Percentiles rank a stretch among this genome's conserved stretches.
Conservation (phyloP, 1,140 invertebrate species). For the Drosophila serrata region DNA sequence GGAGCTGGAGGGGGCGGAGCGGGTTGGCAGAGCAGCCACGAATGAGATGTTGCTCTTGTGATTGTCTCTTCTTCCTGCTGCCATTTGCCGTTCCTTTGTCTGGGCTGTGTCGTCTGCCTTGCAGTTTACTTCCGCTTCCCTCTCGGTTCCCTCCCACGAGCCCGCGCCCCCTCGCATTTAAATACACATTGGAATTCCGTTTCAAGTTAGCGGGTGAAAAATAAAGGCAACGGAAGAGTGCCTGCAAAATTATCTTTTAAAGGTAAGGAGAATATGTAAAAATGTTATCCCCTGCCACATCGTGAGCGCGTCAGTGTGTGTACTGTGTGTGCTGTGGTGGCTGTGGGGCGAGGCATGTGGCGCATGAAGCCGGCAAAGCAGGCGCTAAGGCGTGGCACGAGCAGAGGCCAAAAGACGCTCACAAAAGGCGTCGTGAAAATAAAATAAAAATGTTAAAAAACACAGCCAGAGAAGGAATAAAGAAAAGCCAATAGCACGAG, state of each 20-base stretch:
- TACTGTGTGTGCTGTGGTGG: no score
- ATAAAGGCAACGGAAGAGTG: slow-evolving; percentile 64
- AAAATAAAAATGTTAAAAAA: slow-evolving; percentile 79
- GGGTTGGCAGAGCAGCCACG: slow-evolving; percentile 22
- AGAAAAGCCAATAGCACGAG: slow-evolving; percentile 30
- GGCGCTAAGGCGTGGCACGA: slow-evolving; percentile 48
- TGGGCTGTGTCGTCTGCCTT: slow-evolving; percentile 46
- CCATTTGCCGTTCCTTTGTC: slow-evolving; percentile 70
- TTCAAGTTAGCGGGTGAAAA: slow-evolving; percentile 75
- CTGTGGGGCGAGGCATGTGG: slow-evolving; percentile 31
- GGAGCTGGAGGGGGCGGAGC: not conserved
- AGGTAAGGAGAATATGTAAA: slow-evolving; percentile 75
- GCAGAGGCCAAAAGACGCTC: slow-evolving; percentile 70
- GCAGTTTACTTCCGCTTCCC: slow-evolving; percentile 30
- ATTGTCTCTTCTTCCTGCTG: slow-evolving; percentile 68
- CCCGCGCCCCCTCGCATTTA: slow-evolving; percentile 46
- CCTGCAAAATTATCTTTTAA: slow-evolving; percentile 70
- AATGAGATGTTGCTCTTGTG: slow-evolving; percentile 73
- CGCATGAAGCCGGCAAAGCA: slow-evolving; percentile 66
- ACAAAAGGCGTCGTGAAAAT: slow-evolving; percentile 76
- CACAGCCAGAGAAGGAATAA: slow-evolving; percentile 49
- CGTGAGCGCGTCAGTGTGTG: slow-evolving; percentile 17
- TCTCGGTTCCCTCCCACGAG: slow-evolving; percentile 6
- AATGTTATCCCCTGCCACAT: slow-evolving; percentile 62
- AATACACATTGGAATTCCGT: slow-evolving; percentile 79